Conservation (phyloP, 2,888 invertebrate genomes). For the Amphipyra tragopoginis region DNA sequence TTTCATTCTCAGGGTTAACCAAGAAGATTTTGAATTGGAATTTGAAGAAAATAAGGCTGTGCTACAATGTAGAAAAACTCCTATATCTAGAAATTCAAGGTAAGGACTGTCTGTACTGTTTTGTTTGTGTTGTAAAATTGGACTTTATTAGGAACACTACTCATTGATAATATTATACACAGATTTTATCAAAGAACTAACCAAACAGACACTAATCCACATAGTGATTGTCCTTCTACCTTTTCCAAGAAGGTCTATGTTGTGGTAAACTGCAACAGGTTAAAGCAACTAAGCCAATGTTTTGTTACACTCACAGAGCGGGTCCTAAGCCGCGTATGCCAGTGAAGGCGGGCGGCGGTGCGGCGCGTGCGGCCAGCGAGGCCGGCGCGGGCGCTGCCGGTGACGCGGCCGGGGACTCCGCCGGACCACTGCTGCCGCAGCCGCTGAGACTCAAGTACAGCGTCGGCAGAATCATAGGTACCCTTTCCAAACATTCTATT, state of each 20-base stretch:
- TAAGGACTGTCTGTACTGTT: constrained; percentile 37
- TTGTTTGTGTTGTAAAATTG: no score
- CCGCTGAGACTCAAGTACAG: constrained; percentile 92
- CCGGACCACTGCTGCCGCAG: constrained; percentile 88
- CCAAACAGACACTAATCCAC: background rate
- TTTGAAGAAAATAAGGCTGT: constrained; percentile 96
- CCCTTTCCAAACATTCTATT: background rate
- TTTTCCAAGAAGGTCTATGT: no score
- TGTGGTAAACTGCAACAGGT: no score
- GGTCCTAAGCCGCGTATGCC: constrained; percentile 96
- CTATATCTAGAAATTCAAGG: constrained; percentile 86
- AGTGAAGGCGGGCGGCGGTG: constrained; percentile 90
- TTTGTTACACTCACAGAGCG: constrained; percentile 68
- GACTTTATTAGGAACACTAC: no score
- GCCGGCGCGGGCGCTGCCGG: constrained; percentile 70
- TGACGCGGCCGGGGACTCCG: constrained; percentile 61
- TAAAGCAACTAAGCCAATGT: no score
- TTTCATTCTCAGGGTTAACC: constrained; percentile 88
- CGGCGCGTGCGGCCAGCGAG: constrained; percentile 72
- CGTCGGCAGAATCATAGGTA: constrained; percentile 94
- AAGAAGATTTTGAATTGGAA: constrained; percentile 98
- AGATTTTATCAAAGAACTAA: background rate
- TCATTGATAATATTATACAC: no score
- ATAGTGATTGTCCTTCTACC: no score
- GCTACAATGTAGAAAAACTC: constrained; percentile 93